Base-by-base conservation (phyloP, 1,140 invertebrate genomes). In the Marisa cornuarietis region DNA sequence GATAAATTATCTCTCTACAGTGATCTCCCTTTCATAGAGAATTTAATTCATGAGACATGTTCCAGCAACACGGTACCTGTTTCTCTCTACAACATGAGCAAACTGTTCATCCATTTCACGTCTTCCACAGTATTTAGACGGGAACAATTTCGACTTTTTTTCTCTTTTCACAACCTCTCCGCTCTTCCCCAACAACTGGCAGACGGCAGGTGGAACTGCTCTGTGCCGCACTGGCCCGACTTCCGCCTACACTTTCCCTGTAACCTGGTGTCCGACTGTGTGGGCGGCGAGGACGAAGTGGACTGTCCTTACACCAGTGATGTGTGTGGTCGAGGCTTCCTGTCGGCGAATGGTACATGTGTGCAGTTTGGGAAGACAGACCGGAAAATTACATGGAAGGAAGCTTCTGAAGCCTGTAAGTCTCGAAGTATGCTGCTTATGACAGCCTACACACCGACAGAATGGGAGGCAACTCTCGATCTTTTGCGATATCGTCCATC, bases 221-320 rank as follows among this genome's bases (percentile, higher is more conserved):
- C 71, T 10, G 71, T 71, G 71, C 26, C 71, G 26, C 20, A 71
- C 71, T 71, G 42, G 26, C 5, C 31, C 16, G 71, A 71, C 31
- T 71, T 71, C 31, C 71, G 42, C 42, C 22, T 51, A 4, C 71
- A 71, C 31, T 77, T 77, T 18, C 65, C 76, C 22, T 77, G 76
- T 62, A 65, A 77, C 51, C 65, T 77, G 63, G 20, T 68, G 16
- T 42, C 76, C 24, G 61, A 77, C 61, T 77, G 76, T 26, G 31
- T 51, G 8, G 63, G n/a, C 14, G 71, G 14, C 13, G 71, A 49
- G 26, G 71, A 71, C 31, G 71, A 71, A 49, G 71, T 51, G 71
- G 26, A 71, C 26, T 71, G 71, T 71, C 71, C 71, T 18, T 49
- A 71, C 71, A 49, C 24, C 31, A 71, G 71, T 42, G 9, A 42